These are phyloP conservation scores for Magallana gigas DNA, from an alignment of 1,140 invertebrate genomes.

Conservation along the genomic window DNA sequence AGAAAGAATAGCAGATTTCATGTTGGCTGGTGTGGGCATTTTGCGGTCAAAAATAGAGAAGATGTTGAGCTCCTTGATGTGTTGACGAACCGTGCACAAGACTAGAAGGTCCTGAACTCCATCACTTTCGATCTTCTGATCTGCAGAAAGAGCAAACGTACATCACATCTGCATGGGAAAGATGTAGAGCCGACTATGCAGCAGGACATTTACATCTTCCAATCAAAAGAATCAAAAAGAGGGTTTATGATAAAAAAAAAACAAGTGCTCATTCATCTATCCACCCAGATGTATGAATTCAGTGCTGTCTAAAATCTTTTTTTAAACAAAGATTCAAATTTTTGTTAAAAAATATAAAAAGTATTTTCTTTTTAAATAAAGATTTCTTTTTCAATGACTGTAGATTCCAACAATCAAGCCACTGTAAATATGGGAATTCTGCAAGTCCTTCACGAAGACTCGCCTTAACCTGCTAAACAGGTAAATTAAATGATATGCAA, in stretches of 20 bases:
- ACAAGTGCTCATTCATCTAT: background rate
- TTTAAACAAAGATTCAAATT: too few relatives aligned
- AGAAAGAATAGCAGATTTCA: slow-evolving; percentile 44
- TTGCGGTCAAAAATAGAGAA: slow-evolving; percentile 23
- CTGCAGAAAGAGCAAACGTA: slow-evolving; percentile 27
- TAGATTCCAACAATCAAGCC: too few relatives aligned
- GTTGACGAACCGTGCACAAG: background rate
- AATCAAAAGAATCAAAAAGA: background rate
- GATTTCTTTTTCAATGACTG: too few relatives aligned
- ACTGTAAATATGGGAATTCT: too few relatives aligned
- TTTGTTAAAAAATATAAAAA: too few relatives aligned
- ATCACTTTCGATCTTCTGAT: slow-evolving; percentile 14
- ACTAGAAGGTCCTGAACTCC: slow-evolving; percentile 8
- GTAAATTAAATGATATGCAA: too few relatives aligned
- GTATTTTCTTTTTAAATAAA: too few relatives aligned
- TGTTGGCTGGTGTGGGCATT: background rate
- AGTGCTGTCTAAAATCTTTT: too few relatives aligned
- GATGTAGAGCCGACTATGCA: background rate
- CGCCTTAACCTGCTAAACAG: too few relatives aligned
- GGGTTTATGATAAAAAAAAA: background rate
- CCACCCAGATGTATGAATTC: background rate
- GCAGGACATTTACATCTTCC: background rate
- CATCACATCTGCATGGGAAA: background rate
- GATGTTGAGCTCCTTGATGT: slow-evolving; percentile 43
- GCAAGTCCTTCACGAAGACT: too few relatives aligned